Evolutionary conservation across 1,140 invertebrate genomes (phyloP).

Genomic region (Parasteatoda tepidariorum): DNA sequence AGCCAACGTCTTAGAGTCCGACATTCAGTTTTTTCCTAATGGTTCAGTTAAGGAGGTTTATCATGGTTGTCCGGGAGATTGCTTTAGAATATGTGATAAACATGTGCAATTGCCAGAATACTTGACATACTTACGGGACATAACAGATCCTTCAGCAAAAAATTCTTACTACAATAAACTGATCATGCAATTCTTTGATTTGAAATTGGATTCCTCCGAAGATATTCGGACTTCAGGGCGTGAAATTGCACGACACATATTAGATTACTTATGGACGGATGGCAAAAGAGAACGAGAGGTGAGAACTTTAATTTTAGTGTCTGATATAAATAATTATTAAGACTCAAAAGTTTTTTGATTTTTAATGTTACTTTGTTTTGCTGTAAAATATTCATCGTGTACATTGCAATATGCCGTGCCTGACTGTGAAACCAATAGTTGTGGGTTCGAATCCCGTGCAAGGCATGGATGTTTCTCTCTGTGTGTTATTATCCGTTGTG

Average conservation of each 20-base stretch:
- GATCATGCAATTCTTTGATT: slow-evolving; percentile 31
- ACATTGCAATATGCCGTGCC: background rate
- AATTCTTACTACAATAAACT: slow-evolving; percentile 4
- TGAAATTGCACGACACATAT: slow-evolving; percentile 54
- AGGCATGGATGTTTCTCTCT: no score
- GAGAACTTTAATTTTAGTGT: background rate
- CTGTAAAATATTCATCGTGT: background rate
- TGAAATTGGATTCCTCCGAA: slow-evolving; percentile 52
- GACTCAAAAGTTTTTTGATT: background rate
- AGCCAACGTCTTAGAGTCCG: slow-evolving; percentile 59
- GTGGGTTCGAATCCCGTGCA: no score
- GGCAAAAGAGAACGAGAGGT: slow-evolving; percentile 26
- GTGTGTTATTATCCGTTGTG: no score
- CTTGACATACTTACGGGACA: slow-evolving; percentile 24
- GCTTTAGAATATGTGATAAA: slow-evolving; percentile 16
- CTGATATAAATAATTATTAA: background rate
- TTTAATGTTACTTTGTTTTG: background rate
- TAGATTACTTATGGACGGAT: slow-evolving; percentile 57
- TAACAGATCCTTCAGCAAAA: background rate
- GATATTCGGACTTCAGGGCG: slow-evolving; percentile 57
- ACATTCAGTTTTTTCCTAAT: slow-evolving; percentile 51
- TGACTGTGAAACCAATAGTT: no score
- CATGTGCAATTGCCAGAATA: slow-evolving; percentile 36
- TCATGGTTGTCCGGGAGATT: slow-evolving; percentile 58
- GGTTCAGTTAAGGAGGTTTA: slow-evolving; percentile 26